Percentiles rank a stretch among this genome's conserved stretches.
Conservation (phyloP, 2,797 vertebrate genomes). For the Xerus rutilus region DNA sequence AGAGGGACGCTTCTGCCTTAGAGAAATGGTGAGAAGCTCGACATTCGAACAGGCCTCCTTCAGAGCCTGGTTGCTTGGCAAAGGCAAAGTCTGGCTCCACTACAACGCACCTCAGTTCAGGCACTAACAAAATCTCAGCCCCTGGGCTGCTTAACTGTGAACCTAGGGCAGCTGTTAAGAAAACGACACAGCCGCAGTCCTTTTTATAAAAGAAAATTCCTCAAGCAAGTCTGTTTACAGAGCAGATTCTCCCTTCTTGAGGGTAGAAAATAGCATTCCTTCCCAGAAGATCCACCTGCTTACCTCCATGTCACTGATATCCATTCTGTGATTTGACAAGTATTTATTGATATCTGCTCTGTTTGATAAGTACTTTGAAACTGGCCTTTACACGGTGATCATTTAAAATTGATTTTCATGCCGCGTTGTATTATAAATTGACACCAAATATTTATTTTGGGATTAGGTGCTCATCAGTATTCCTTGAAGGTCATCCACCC, state of each 20-base stretch:
- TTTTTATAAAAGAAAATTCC: constrained; percentile 23
- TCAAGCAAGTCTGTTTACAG: constrained; percentile 10
- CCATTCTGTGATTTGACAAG: constrained; percentile 29
- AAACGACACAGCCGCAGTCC: not conserved
- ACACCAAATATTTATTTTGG: constrained; percentile 62
- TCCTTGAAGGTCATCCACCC: constrained; percentile 9
- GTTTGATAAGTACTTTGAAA: constrained; percentile 33
- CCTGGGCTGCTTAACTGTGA: constrained; percentile 29
- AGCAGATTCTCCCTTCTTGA: not conserved
- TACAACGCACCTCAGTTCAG: not conserved
- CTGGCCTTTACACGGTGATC: not conserved
- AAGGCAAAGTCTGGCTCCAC: not conserved
- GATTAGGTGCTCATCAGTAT: not conserved
- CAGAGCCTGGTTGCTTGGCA: not conserved
- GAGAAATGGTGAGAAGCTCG: constrained; percentile 19
- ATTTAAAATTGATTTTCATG: constrained; percentile 18
- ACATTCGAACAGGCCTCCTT: not conserved
- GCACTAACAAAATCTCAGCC: constrained; percentile 35
- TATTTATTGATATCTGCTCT: constrained; percentile 22
- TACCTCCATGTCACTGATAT: not conserved
- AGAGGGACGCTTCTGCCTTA: not conserved
- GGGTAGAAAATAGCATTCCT: constrained; percentile 21
- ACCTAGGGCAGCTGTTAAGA: constrained; percentile 22
- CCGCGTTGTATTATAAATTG: not conserved
- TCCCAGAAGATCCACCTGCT: not conserved